phyloP scores from a whole-genome alignment of 2,888 invertebrate genomes.

The Disparrhopalites patrizii region DNA sequence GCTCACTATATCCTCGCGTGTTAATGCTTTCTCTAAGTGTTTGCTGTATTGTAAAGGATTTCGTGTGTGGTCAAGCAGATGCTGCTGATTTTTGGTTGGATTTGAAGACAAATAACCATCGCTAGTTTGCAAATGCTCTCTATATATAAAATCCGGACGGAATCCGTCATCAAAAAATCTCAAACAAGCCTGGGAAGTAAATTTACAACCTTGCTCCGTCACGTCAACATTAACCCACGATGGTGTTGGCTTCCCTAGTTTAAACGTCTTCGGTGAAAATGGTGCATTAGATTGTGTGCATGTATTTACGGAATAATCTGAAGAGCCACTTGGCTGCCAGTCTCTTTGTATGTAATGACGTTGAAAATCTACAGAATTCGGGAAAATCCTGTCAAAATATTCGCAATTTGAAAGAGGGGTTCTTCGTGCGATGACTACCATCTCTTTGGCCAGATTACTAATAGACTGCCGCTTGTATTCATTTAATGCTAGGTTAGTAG shows the following conservation, averaged over 20 bases:
- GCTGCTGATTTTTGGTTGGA: neutral
- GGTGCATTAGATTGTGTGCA: no score
- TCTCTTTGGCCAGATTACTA: neutral
- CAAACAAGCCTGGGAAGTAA: no score
- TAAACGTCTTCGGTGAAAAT: no score
- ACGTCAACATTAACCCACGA: no score
- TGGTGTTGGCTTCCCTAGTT: no score
- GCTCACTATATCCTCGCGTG: neutral
- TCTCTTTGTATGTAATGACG: neutral
- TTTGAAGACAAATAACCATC: neutral
- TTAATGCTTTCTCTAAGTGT: neutral
- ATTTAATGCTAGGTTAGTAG: neutral
- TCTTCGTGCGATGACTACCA: neutral
- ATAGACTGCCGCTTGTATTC: neutral
- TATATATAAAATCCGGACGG: neutral
- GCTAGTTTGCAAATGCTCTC: neutral
- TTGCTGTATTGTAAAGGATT: neutral
- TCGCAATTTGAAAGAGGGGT: neutral
- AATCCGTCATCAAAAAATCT: neutral
- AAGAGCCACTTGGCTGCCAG: neutral
- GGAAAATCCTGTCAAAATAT: neutral
- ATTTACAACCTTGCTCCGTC: no score
- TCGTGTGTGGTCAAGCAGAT: neutral
- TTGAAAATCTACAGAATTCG: neutral
- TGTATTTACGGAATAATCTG: neutral